Evolutionary conservation across 2,888 invertebrate species (phyloP), one percentile per base, ranked within the genome.

Genomic region (Acanthococcus lagerstroemiae): DNA sequence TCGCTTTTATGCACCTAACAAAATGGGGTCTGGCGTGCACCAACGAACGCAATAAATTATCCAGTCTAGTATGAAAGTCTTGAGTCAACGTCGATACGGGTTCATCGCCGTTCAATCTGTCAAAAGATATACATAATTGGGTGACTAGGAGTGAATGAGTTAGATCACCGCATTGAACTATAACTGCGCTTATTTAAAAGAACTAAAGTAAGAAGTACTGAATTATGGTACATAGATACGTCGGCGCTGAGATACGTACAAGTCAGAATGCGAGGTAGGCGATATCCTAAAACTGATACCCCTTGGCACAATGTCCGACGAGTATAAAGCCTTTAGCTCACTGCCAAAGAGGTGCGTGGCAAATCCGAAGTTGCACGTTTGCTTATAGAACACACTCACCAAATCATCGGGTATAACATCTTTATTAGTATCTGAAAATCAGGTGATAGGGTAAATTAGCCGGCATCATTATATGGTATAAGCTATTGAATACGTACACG

Each of bases 11-110:
- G 75, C 95, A 95, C 68, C 94, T 84, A 71, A 95, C 89, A 79
- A 95, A 95, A 78, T 95, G 95, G 15, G 95, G 94, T 61, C 92
- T 83, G 61, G 95, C 92, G 78, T 94, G 93, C 65, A 94, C 92
- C 66, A 95, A 79, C 60, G 93, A 94, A 72, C 94, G 83, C 73
- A 95, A 79, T 72, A 95, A 81, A 79, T 93, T 93, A 78, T 95
- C 94, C 70, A 95, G 82, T 46, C 94, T 83, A 68, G 91, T 91
- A 78, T 95, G 94, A 77, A 95, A 95, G 79, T 95, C 95, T 80
- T 93, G 93, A 66, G 94, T 94, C 68, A 95, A 80, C 30, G 94
- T 93, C 54, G 90, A 88, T 67, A 90, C 85, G 5, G 90, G 88
- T 74, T 89, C 90, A 76, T 88, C 88, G 3, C 88, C 90, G 76